Percentiles rank a stretch among this genome's conserved stretches.
These are phyloP conservation scores for Brenthis ino DNA, from an alignment of 2,888 invertebrate genomes.

Conservation along the genomic window DNA sequence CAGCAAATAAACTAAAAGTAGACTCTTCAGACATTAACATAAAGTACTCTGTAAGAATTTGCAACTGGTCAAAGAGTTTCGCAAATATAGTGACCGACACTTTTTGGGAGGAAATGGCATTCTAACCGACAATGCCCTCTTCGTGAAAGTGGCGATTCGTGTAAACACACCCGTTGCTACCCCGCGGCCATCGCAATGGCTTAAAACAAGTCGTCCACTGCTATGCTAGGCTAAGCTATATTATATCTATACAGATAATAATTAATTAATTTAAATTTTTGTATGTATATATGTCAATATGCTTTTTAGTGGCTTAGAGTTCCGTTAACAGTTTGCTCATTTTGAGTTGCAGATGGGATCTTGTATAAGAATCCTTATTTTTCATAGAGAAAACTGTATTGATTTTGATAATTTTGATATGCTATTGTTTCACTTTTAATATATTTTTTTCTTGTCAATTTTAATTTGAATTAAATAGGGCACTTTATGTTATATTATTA, in stretches of 20 bases:
- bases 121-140: conserved; percentile 28
- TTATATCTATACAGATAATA: not conserved
- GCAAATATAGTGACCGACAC: conserved; percentile 28
- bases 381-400: too few relatives aligned
- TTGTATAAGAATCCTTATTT: too few relatives aligned
- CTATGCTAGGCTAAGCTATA: not conserved
- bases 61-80: conserved; percentile 13
- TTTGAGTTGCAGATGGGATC: too few relatives aligned
- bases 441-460: too few relatives aligned
- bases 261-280: not conserved
- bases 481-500: too few relatives aligned
- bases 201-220: conserved; percentile 38
- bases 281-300: not conserved
- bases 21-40: not conserved
- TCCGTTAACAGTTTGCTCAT: too few relatives aligned
- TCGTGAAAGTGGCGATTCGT: conserved; percentile 52
- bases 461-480: too few relatives aligned
- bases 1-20: not conserved
- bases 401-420: too few relatives aligned
- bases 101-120: conserved; percentile 26
- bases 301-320: too few relatives aligned
- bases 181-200: conserved; percentile 49
- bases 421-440: too few relatives aligned
- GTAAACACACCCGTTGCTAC: conserved; percentile 49
- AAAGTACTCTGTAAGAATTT: conserved; percentile 5